These are phyloP conservation scores for Lepus townsendii DNA, from an alignment of 2,797 vertebrate species.

Conservation along the genomic window DNA sequence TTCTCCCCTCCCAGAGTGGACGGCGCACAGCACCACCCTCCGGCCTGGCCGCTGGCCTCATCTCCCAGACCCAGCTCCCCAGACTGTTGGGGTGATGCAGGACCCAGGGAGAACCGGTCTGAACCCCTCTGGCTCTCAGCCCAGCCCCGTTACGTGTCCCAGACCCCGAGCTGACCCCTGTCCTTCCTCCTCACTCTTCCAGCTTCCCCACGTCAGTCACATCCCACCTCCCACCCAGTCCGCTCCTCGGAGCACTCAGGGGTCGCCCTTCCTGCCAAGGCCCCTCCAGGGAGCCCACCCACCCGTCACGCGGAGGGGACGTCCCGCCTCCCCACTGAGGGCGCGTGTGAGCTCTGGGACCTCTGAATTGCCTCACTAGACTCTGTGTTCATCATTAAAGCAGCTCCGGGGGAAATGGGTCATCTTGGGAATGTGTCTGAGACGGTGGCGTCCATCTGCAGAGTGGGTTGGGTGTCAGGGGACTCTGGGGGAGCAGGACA, in stretches of 20 bases:
- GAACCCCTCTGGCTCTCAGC: too few species aligned
- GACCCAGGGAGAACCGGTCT: too few species aligned
- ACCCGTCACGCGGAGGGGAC: too few species aligned
- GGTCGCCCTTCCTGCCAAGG: background rate
- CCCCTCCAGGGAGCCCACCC: background rate
- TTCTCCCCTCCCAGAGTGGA: too few species aligned
- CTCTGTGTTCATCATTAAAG: conserved; percentile 79
- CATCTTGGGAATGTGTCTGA: background rate
- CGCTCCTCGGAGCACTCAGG: background rate
- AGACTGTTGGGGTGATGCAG: too few species aligned
- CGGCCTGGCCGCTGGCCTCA: too few species aligned
- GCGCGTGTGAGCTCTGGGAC: background rate
- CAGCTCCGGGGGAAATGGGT: background rate
- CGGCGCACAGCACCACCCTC: background rate
- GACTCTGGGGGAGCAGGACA: background rate
- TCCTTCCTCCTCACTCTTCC: background rate
- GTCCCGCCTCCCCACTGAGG: too few species aligned
- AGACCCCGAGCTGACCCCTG: background rate
- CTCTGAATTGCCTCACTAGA: background rate
- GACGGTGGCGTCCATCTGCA: background rate
- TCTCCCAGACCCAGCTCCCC: background rate
- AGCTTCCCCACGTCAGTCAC: background rate
- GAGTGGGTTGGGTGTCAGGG: background rate
- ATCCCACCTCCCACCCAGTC: background rate
- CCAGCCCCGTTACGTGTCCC: background rate